Evolutionary conservation across 2,888 invertebrate genomes (phyloP).

Genomic region (Aphidoletes aphidimyza): DNA sequence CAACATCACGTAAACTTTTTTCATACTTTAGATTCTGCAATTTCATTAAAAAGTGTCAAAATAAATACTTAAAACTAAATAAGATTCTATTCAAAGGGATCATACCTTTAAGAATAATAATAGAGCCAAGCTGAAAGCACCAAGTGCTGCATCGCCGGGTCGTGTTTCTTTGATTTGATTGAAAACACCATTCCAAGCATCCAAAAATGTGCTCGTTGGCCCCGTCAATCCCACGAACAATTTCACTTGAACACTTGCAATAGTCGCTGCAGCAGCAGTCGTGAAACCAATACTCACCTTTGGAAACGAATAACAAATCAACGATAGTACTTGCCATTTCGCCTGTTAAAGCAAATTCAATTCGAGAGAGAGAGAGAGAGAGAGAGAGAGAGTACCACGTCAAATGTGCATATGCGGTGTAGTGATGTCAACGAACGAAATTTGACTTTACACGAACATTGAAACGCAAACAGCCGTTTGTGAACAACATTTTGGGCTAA

Average conservation of each 20-base stretch:
- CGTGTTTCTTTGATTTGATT: conserved; percentile 71
- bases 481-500: too few species aligned
- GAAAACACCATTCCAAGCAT: conserved; percentile 72
- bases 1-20: conserved; percentile 53
- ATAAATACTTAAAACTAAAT: too few species aligned
- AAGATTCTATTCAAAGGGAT: too few species aligned
- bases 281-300: conserved; percentile 84
- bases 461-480: too few species aligned
- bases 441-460: too few species aligned
- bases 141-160: conserved; percentile 76
- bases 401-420: too few species aligned
- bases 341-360: too few species aligned
- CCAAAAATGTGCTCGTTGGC: conserved; percentile 74
- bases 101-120: conserved; percentile 75
- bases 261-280: conserved; percentile 85
- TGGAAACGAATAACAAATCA: not conserved
- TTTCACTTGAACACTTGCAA: conserved; percentile 82
- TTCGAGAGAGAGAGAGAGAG: too few species aligned
- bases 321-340: too few species aligned
- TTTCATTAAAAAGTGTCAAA: not conserved
- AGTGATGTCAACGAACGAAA: too few species aligned
- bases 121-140: conserved; percentile 72
- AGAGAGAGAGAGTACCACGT: too few species aligned
- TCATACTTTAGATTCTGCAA: conserved; percentile 55
- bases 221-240: conserved; percentile 76